Evolutionary conservation across 2,113 vertebrate species (phyloP).

Genomic region (Camelus dromedarius): DNA sequence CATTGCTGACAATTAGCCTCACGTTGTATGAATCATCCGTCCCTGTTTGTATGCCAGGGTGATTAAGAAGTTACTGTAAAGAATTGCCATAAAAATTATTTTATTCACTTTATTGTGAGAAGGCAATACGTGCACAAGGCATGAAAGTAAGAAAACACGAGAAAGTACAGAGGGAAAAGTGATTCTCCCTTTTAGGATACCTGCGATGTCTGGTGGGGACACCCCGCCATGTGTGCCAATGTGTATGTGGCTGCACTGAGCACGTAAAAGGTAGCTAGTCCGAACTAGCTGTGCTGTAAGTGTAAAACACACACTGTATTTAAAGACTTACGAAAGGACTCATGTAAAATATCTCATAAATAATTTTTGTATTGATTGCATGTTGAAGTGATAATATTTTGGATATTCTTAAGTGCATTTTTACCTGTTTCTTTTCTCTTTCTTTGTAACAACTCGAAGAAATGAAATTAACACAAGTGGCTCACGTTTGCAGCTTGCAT

Average conservation of each 20-base stretch:
- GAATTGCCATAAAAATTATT: neutral
- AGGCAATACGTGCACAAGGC: neutral
- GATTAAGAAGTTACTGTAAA: slow-evolving; percentile 69
- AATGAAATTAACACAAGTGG: neutral
- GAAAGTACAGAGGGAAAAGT: neutral
- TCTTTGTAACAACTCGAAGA: neutral
- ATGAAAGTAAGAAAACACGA: neutral
- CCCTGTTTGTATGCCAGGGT: neutral
- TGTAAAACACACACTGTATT: neutral
- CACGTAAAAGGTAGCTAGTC: neutral
- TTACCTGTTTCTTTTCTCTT: neutral
- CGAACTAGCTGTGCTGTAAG: neutral
- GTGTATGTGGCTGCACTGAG: neutral
- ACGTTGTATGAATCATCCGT: slow-evolving; percentile 28
- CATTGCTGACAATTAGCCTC: neutral
- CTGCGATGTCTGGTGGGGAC: neutral
- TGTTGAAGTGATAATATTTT: neutral
- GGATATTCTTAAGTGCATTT: neutral
- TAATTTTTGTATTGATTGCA: neutral
- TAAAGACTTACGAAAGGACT: neutral
- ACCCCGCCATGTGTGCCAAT: accelerated
- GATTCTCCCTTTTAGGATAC: neutral
- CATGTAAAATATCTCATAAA: neutral
- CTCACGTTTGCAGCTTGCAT: neutral
- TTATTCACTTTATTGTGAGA: neutral